Conservation (phyloP, 2,113 vertebrate species). For the Irena cyanogastra region DNA sequence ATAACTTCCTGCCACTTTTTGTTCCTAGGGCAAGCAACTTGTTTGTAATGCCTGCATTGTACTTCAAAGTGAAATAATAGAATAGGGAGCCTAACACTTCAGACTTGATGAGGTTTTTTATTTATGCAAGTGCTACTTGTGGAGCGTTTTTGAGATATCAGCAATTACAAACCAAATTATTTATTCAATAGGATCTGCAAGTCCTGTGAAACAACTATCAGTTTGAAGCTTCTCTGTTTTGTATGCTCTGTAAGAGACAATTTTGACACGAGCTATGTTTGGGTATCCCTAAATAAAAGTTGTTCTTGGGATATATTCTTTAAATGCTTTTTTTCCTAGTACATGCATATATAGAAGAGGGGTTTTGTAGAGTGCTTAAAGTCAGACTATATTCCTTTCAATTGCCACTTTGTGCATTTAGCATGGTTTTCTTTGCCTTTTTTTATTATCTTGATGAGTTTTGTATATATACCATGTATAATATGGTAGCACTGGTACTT, state of each 20-base stretch:
- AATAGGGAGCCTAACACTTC: background rate
- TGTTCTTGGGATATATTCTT: background rate
- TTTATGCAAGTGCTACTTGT: background rate
- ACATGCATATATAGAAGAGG: fast-evolving
- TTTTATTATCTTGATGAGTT: background rate
- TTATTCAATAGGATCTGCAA: background rate
- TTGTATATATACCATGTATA: fast-evolving
- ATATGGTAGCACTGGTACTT: background rate
- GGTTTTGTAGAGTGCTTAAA: background rate
- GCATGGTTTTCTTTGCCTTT: background rate
- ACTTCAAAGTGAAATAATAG: background rate
- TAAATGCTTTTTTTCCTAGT: background rate
- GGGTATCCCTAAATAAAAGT: background rate
- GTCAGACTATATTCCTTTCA: background rate
- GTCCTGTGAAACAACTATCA: background rate
- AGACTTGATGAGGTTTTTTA: background rate
- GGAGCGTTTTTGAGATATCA: background rate
- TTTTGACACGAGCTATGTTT: background rate
- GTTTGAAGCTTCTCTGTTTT: background rate
- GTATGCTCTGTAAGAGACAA: background rate
- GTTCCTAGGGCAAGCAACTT: background rate
- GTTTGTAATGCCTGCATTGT: background rate
- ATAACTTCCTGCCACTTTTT: background rate
- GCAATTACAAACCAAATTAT: background rate
- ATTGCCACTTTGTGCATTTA: background rate